A percentile compares a stretch with the other conserved stretches of the same genome.
These are phyloP conservation scores for Podilymbus podiceps DNA, from an alignment of 2,113 vertebrate genomes.

Conservation along the genomic window DNA sequence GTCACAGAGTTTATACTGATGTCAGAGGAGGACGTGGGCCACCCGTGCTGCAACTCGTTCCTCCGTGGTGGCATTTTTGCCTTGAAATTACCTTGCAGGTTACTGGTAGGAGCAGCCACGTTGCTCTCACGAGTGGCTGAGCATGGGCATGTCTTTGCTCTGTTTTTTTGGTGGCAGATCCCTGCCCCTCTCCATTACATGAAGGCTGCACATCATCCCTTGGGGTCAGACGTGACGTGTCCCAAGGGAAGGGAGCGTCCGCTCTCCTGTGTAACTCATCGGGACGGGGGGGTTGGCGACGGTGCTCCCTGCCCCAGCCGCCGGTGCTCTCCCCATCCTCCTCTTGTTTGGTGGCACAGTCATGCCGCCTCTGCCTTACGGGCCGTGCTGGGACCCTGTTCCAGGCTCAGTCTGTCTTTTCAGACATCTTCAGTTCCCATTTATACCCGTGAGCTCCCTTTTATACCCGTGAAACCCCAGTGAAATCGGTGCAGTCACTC, in stretches of 20 bases:
- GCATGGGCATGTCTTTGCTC: background rate
- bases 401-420: background rate
- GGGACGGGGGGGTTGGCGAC: background rate
- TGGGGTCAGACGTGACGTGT: background rate
- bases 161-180: background rate
- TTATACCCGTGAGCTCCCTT: background rate
- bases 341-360: background rate
- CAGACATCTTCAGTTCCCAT: rapidly evolving
- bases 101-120: rapidly evolving
- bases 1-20: background rate
- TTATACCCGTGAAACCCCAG: rapidly evolving
- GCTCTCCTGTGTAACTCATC: background rate
- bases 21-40: background rate
- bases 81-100: background rate
- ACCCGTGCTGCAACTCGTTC: background rate
- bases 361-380: rapidly evolving
- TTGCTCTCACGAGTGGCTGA: rapidly evolving
- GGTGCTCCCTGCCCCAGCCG: background rate
- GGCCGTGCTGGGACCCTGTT: background rate
- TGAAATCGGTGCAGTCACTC: background rate
- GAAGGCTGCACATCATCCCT: background rate
- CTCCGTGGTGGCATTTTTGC: background rate
- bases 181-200: rapidly evolving
- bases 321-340: rapidly evolving
- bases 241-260: background rate